Base-by-base conservation (phyloP, 2,797 vertebrate genomes). In the Sebastes paucispinis region DNA sequence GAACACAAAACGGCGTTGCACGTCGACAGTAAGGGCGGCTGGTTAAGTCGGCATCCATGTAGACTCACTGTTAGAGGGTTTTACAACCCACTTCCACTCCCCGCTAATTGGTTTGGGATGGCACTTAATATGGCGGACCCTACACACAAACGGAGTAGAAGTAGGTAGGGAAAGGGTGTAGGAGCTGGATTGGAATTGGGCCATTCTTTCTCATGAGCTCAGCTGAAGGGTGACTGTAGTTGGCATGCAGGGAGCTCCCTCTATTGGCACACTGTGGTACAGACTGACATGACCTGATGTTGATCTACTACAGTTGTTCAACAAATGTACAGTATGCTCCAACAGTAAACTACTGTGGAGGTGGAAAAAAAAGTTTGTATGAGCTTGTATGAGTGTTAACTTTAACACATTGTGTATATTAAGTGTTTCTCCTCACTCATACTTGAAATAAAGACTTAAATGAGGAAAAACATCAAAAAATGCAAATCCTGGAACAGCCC, bases 181-280 rank as follows among this genome's bases (percentile, higher is more conserved):
- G 43, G 43, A 18, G 43, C 16, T 3, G 43, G 16, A 47, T 47
- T 47, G 43, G 43, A 47, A 47, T 18, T 47, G 43, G 6, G 43
- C 47, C 47, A 0, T 52, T n/a, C 1, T 14, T 11, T 63, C 9
- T 57, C 8, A n/a, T 59, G 22, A 22, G 20, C 24, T 47, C 9
- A 27, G 8, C 47, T 52, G 47, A 52, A n/a, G 18, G 39, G 9
- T 36, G 39, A 60, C 29, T 55, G 3, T 20, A 9, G 11, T 54
- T 74, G 32, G 18, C 25, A 65, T 69, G 52, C 31, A 65, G 8
- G 9, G 39, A 72, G 75, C 82, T 12, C 89, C 85, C 89, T 87
- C 91, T 88, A 69, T 87, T 90, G 89, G 75, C 58, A 65, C 2
- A 57, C 12, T 25, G 34, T 22, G 11, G 69, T 7, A 72, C 20